phyloP scores from a whole-genome alignment of 1,140 invertebrate species.

The Dufourea novaeangliae region DNA sequence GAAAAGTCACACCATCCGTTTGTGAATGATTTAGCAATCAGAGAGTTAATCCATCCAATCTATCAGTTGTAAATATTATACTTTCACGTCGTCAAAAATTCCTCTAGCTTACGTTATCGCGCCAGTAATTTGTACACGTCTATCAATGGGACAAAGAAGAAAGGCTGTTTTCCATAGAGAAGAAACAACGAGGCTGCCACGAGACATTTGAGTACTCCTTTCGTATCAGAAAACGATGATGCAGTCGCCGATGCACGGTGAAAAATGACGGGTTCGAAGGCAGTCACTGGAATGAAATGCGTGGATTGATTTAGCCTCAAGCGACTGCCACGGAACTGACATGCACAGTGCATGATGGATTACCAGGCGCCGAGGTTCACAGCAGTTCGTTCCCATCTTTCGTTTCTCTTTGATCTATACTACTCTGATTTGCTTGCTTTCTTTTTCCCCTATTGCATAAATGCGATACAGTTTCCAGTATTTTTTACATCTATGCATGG shows the following conservation, averaged over 20 bases:
- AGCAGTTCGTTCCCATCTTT: conserved; percentile 57
- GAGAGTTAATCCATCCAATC: background rate
- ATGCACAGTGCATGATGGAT: conserved; percentile 80
- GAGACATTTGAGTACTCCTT: conserved; percentile 33
- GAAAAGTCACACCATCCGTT: too few relatives aligned
- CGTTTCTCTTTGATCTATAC: conserved; percentile 50
- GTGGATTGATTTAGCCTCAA: conserved; percentile 79
- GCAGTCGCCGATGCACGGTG: conserved; percentile 72
- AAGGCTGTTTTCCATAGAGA: conserved; percentile 48
- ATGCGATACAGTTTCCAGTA: conserved; percentile 23
- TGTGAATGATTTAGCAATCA: too few relatives aligned
- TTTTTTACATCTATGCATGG: conserved; percentile 2
- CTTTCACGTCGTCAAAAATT: background rate
- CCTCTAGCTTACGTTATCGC: background rate
- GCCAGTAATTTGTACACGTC: background rate
- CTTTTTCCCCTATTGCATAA: conserved; percentile 5
- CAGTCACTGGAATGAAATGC: conserved; percentile 80
- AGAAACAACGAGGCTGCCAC: conserved; percentile 36
- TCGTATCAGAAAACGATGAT: conserved; percentile 77
- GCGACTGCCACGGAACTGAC: conserved; percentile 70
- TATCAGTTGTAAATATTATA: too few relatives aligned
- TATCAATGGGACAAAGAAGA: conserved; percentile 2
- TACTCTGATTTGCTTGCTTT: conserved; percentile 10
- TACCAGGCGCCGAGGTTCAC: conserved; percentile 65
- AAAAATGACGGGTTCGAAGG: conserved; percentile 78